These are phyloP conservation scores for Pseudochirops cupreus DNA, from an alignment of 2,797 vertebrate species.

Conservation along the genomic window DNA sequence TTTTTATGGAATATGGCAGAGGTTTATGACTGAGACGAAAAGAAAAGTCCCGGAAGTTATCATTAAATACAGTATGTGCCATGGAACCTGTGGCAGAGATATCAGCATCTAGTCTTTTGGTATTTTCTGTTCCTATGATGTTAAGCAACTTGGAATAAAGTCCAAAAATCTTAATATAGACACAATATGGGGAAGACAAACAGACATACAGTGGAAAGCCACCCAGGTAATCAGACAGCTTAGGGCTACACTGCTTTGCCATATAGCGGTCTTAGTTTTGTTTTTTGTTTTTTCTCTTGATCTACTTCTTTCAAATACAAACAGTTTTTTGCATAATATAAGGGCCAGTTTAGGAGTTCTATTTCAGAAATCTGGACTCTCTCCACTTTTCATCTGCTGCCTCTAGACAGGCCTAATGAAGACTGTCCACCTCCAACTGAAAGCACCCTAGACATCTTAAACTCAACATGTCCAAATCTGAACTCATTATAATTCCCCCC, in stretches of 20 bases:
- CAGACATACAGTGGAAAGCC: not conserved
- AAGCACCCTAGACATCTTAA: too few species aligned
- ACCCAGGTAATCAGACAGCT: not conserved
- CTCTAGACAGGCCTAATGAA: not conserved
- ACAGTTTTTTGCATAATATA: not conserved
- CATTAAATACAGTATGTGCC: not conserved
- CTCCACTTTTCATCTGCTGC: not conserved
- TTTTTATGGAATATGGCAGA: not conserved
- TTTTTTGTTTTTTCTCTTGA: not conserved
- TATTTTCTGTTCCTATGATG: not conserved
- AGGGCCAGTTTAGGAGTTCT: too few species aligned
- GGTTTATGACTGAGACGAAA: not conserved
- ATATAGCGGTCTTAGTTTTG: not conserved
- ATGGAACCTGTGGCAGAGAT: not conserved
- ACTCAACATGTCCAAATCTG: not conserved
- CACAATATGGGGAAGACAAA: not conserved
- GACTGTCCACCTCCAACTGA: too few species aligned
- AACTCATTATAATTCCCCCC: not conserved
- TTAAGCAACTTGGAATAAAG: not conserved
- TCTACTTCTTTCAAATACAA: not conserved
- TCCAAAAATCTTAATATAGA: not conserved
- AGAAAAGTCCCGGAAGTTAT: not conserved
- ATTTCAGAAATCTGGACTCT: not conserved
- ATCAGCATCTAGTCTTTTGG: not conserved
- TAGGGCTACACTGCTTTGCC: not conserved